A percentile compares a stretch with the other conserved stretches of the same genome.
Evolutionary conservation across 2,797 vertebrate genomes (phyloP).

Genomic region (Craterocephalus amniculus): DNA sequence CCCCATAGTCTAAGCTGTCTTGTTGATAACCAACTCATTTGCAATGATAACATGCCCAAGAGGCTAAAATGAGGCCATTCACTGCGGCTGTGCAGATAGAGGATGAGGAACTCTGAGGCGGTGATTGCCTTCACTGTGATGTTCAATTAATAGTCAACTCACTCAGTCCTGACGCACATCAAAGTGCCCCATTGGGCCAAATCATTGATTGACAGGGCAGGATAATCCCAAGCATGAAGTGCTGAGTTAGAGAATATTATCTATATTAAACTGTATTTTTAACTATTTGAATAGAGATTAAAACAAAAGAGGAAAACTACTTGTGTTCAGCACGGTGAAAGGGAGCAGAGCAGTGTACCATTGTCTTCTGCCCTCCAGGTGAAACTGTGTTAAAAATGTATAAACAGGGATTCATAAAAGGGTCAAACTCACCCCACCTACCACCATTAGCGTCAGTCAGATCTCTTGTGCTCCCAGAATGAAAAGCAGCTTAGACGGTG

Average conservation of each 20-base stretch:
- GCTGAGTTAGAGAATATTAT: constrained; percentile 34
- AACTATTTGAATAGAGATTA: constrained; percentile 24
- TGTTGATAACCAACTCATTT: constrained; percentile 73
- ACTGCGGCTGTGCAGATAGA: constrained; percentile 58
- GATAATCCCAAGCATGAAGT: constrained; percentile 42
- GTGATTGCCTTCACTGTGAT: constrained; percentile 63
- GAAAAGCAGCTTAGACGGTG: constrained; percentile 76
- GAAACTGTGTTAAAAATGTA: constrained; percentile 37
- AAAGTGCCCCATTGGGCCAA: constrained; percentile 58
- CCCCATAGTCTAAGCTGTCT: constrained; percentile 31
- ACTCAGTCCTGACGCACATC: constrained; percentile 49
- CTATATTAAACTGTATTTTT: neutral
- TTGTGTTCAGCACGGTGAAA: constrained; percentile 1
- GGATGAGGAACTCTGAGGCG: constrained; percentile 46
- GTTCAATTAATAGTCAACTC: constrained; percentile 72
- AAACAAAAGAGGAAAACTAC: neutral
- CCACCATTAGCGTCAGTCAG: constrained; percentile 53
- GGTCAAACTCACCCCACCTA: constrained; percentile 60
- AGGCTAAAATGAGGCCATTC: constrained; percentile 64
- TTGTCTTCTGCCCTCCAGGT: constrained; percentile 21
- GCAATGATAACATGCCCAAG: constrained; percentile 69
- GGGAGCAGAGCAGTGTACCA: too few species aligned
- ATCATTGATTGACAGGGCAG: constrained; percentile 59
- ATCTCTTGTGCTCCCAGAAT: constrained; percentile 68
- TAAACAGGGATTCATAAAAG: constrained; percentile 38